Conservation (phyloP, 2,797 vertebrate genomes). For the Macrochelys suwanniensis region DNA sequence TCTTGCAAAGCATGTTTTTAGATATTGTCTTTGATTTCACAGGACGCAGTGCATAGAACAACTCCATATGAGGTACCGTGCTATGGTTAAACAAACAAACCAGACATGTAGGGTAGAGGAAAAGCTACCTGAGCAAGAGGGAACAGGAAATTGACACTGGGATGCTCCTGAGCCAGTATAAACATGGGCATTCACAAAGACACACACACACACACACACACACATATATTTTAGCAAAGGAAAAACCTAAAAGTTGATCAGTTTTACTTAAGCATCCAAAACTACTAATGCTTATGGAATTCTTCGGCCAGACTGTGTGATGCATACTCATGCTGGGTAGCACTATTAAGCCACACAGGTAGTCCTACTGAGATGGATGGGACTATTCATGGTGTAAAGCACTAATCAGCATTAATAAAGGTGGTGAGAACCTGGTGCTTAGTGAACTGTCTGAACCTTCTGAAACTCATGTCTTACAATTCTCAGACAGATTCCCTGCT, state of each 20-base stretch:
- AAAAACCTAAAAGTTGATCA: background rate
- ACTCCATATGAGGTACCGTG: too few species aligned
- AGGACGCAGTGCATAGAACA: background rate
- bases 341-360: background rate
- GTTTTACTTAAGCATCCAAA: background rate
- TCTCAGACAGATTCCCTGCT: background rate
- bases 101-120: background rate
- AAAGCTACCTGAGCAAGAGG: background rate
- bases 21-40: background rate
- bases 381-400: background rate
- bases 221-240: background rate
- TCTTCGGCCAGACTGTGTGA: background rate
- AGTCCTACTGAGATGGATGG: background rate
- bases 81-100: background rate
- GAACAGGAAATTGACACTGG: background rate
- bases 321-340: background rate
- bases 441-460: background rate
- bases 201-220: too few species aligned
- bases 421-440: background rate
- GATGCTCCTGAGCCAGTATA: background rate
- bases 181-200: background rate
- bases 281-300: background rate
- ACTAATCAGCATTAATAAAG: rapidly evolving
- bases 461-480: background rate
- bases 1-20: background rate